Evolutionary conservation across 2,797 vertebrate genomes (phyloP).

Genomic region (Notamacropus eugenii): DNA sequence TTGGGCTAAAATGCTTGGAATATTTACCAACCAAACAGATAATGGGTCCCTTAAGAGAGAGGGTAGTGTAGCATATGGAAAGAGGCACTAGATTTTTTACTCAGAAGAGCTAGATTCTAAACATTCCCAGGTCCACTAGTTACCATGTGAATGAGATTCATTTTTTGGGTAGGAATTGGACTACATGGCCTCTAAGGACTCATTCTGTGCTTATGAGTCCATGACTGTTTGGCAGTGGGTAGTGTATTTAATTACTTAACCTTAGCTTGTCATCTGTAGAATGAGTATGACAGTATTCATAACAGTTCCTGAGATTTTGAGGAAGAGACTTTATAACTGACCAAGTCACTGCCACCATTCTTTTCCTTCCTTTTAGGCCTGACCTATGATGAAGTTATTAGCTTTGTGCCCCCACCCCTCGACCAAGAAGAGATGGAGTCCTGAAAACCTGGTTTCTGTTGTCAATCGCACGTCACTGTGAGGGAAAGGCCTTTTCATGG

Average conservation of each 20-base stretch:
- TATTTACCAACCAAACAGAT: background rate
- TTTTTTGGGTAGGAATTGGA: background rate
- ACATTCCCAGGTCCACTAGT: background rate
- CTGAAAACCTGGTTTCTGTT: constrained; percentile 86
- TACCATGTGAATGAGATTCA: background rate
- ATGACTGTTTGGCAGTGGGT: background rate
- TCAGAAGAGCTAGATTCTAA: background rate
- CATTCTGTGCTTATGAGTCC: background rate
- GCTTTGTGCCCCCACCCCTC: constrained; percentile 92
- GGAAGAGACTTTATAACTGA: background rate
- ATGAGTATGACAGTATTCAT: background rate
- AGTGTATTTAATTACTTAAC: background rate
- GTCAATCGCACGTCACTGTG: constrained; percentile 85
- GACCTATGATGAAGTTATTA: constrained; percentile 95
- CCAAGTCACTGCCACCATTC: background rate
- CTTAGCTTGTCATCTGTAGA: background rate
- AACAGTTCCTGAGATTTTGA: background rate
- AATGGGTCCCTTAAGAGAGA: background rate
- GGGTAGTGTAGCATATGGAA: background rate
- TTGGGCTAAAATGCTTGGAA: background rate
- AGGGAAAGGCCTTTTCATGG: constrained; percentile 87
- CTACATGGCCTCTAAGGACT: background rate
- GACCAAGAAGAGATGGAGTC: constrained; percentile 98
- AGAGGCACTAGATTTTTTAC: background rate
- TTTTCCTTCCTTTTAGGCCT: constrained; percentile 86